Percentiles rank a stretch among this genome's conserved stretches.
phyloP scores from a whole-genome alignment of 2,797 vertebrate genomes.

The Phylloscopus collybita region DNA sequence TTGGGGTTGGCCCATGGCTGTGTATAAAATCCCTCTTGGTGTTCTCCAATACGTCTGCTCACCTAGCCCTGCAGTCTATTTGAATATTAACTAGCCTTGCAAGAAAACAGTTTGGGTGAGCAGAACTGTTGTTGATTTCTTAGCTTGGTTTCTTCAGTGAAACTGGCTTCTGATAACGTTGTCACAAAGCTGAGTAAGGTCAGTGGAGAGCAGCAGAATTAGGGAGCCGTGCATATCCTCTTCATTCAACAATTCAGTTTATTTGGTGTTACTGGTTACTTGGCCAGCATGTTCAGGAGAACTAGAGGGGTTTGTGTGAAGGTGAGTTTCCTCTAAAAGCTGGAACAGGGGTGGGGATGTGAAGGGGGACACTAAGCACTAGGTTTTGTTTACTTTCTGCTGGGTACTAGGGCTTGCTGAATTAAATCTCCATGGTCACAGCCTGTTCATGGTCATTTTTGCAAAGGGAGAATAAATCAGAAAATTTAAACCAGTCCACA shows the following conservation, averaged over 20 bases:
- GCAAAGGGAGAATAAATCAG: background rate
- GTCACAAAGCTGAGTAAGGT: background rate
- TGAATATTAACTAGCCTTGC: background rate
- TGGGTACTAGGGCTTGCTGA: background rate
- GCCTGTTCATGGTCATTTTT: background rate
- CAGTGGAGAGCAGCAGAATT: background rate
- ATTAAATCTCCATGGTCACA: background rate
- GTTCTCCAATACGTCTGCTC: rapidly evolving
- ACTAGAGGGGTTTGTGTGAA: background rate
- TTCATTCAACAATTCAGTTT: background rate
- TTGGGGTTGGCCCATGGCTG: background rate
- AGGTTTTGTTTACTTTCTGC: background rate
- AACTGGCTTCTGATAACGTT: background rate
- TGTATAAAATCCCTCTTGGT: background rate
- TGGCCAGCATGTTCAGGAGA: background rate
- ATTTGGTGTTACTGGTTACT: background rate
- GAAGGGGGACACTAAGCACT: background rate
- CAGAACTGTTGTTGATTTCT: background rate
- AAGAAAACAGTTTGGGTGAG: background rate
- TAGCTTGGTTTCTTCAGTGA: background rate
- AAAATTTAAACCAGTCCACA: background rate
- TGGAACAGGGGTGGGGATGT: background rate
- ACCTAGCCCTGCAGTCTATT: background rate
- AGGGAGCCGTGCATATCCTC: background rate
- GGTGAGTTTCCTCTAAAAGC: background rate